These are phyloP conservation scores for Epinotia nisella DNA, from an alignment of 2,888 invertebrate species.

Conservation along the genomic window DNA sequence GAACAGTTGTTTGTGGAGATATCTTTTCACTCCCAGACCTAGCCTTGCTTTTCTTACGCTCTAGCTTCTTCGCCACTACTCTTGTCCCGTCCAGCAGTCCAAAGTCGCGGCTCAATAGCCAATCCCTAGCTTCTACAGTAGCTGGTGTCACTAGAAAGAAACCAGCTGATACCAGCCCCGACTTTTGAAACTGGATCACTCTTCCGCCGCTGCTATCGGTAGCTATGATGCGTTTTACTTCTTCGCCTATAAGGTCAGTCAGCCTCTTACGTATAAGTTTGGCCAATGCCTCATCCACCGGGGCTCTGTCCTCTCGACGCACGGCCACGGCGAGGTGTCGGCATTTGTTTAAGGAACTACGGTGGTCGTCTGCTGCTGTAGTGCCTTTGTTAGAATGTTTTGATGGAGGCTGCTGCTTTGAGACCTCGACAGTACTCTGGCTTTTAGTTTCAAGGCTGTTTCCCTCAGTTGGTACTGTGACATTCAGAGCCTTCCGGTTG, in stretches of 20 bases:
- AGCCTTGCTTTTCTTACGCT: background rate
- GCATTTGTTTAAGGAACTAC: background rate
- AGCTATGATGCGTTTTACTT: background rate
- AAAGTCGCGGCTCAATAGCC: slow-evolving; percentile 13
- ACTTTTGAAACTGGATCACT: background rate
- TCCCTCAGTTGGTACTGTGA: background rate
- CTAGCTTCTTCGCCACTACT: slow-evolving; percentile 1
- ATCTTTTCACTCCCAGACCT: background rate
- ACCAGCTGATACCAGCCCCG: slow-evolving; percentile 1
- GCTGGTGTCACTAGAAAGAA: slow-evolving; percentile 13
- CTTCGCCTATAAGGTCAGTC: slow-evolving; percentile 10
- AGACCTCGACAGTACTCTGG: background rate
- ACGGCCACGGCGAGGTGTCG: slow-evolving; percentile 2
- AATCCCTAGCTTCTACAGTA: slow-evolving; percentile 8
- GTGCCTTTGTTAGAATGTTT: background rate
- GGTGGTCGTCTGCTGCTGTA: background rate
- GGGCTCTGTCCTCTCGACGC: background rate
- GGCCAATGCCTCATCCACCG: background rate
- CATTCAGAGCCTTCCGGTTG: background rate
- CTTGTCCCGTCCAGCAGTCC: slow-evolving; percentile 6
- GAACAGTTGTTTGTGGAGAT: background rate
- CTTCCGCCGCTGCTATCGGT: background rate
- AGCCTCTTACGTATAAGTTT: slow-evolving; percentile 12
- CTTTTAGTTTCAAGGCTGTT: background rate
- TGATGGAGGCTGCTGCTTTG: background rate